These are phyloP conservation scores for Cynopterus sphinx DNA, from an alignment of 2,797 vertebrate species.

Conservation along the genomic window DNA sequence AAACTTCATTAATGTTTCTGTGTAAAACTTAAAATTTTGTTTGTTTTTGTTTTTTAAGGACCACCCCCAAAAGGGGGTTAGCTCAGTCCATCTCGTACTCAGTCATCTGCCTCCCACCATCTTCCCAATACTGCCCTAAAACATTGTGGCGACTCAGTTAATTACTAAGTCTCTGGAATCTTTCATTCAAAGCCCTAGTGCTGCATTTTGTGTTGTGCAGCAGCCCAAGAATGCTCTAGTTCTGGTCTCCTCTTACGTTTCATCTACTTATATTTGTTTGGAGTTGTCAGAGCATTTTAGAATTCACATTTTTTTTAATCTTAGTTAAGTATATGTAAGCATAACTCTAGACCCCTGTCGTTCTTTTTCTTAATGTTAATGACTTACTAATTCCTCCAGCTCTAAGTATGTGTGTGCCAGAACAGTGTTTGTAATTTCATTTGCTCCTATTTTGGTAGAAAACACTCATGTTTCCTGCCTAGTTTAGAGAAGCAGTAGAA, in stretches of 20 bases:
- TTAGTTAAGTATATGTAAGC: neutral
- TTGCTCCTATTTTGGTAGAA: neutral
- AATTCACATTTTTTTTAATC: slow-evolving; percentile 20
- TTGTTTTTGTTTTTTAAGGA: neutral
- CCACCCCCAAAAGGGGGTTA: neutral
- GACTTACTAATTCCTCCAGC: neutral
- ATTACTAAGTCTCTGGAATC: neutral
- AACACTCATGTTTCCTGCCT: neutral
- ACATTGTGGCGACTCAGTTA: neutral
- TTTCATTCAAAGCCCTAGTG: neutral
- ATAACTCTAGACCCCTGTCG: neutral
- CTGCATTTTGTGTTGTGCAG: neutral
- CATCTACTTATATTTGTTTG: neutral
- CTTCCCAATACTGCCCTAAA: neutral
- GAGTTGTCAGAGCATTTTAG: slow-evolving; percentile 5
- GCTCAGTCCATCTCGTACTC: neutral
- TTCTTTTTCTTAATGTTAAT: neutral
- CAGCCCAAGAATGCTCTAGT: neutral
- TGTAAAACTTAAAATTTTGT: neutral
- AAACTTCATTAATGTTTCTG: neutral
- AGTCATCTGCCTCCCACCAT: neutral
- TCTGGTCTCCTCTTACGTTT: neutral
- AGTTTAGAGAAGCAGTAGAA: neutral
- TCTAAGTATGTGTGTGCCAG: neutral
- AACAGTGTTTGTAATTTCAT: neutral